Base-by-base conservation (phyloP, 2,888 invertebrate genomes). In the Platypus cylindrus region DNA sequence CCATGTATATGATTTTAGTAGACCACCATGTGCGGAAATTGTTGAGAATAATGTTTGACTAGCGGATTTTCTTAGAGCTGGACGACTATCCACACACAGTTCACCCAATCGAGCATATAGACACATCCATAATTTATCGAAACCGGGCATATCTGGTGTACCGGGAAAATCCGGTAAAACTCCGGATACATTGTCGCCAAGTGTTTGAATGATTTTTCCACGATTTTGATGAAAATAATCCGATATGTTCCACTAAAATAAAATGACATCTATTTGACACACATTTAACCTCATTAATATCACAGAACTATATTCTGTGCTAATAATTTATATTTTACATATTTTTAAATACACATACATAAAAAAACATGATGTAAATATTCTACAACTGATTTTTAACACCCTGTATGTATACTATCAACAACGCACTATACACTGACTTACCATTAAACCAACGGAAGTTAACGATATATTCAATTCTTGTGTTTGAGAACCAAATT, bases 31-130 rank as follows among this genome's bases (percentile, higher is more conserved):
- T 1, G 95, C 93, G 1, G 90, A 83, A 55, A 98, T 86, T 12
- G 95, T 97, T 30, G 94, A 94, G 66, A 98, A 95, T 35, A 98
- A 66, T 0, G 98, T 98, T 67, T 97, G 95, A 29, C 91, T 87
- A 5, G 95, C 93, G 3, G 94, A 94, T 63, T 95, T 93, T 3
- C 97, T 75, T 0, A 97, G 94, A 0, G 97, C 94, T 0, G 97
- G 95, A 14, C 97, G 75, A 7, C 82, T 66, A 62, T 98, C 97
- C 26, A 95, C 91, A 56, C 97, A 98, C 23, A 97, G 65, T 56
- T 87, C 87, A 26, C 85, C 87, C 44, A 91, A 66, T 54, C 83
- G 70, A 9, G 84, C 79, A 60, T 87, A 94, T 33, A 95, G 71
- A 55, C 90, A 90, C 89, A 95, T 90, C 93, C 93, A 95, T 5